Conservation (phyloP, 2,888 invertebrate species). For the Brachypterus glaber region DNA sequence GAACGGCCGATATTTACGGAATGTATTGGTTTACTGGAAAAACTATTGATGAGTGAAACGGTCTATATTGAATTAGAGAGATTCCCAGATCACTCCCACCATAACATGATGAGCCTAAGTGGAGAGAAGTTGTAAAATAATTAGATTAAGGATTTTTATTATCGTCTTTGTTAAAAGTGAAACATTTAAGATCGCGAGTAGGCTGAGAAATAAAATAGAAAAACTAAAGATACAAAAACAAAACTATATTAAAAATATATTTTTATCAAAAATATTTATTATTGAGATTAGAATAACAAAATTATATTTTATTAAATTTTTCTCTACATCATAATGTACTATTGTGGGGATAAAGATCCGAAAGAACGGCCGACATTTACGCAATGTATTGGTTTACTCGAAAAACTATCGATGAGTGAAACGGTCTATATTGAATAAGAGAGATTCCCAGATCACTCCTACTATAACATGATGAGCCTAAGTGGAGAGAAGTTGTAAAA, state of each 20-base stretch:
- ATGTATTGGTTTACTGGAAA: slow-evolving; percentile 69
- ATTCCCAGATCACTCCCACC: slow-evolving; percentile 89
- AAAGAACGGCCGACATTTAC: slow-evolving; percentile 75
- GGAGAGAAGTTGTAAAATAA: slow-evolving; percentile 81
- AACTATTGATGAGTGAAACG: slow-evolving; percentile 77
- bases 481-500: slow-evolving; percentile 78
- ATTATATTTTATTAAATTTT: no score
- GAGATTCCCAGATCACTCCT: slow-evolving; percentile 85
- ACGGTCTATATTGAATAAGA: slow-evolving; percentile 91
- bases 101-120: slow-evolving; percentile 75
- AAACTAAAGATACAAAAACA: no score
- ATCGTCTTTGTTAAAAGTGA: no score
- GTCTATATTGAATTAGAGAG: slow-evolving; percentile 89
- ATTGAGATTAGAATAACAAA: no score
- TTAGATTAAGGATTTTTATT: no score
- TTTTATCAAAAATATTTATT: no score
- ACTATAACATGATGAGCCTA: slow-evolving; percentile 76
- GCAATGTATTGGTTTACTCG: slow-evolving; percentile 72
- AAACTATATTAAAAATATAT: no score
- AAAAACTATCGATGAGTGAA: slow-evolving; percentile 77
- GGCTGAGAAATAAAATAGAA: no score
- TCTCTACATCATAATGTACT: slow-evolving; percentile 91
- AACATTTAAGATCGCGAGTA: no score
- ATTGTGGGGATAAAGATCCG: slow-evolving; percentile 86
- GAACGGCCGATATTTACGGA: slow-evolving; percentile 77